Base-by-base conservation (phyloP, 2,888 invertebrate species). In the Cybosia mesomella region DNA sequence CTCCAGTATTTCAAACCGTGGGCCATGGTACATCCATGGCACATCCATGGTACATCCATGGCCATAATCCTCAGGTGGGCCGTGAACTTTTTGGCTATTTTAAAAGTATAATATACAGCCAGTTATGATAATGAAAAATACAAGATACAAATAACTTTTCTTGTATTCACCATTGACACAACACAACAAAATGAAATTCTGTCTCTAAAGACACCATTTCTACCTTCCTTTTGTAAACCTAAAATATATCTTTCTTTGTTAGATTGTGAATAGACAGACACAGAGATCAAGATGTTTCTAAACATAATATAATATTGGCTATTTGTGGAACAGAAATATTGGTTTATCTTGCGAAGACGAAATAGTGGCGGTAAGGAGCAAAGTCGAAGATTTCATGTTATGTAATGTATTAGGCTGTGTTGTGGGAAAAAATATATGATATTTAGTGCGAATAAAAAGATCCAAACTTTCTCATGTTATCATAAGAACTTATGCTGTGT, bases 261-360 rank as follows among this genome's bases (percentile, higher is more conserved):
- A 68, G 66, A 49, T 55, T 58, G 58, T 60, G 55, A 58, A 75
- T 66, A 66, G 39, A 76, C 59, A 72, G 65, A 78, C 70, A 76
- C 67, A 72, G 66, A 75, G 71, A 81, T 78, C 72, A 68, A 43
- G 60, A 18, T 34, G 64, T 60, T 69, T 72, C 68, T 78, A 80
- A 77, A 80, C 65, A 77, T 71, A 71, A 71, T 60, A 77, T 63
- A 75, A 78, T 79, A 80, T 79, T 79, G 71, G 70, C 68, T 71
- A 78, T 81, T 76, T 69, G 70, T 28, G 62, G 64, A 67, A 54
- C 63, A 67, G 73, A 49, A 74, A 74, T 81, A 81, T 79, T 70
- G 68, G 70, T 74, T 72, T 73, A 67, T 81, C 68, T 74, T 32
- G 70, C 55, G 58, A 59, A 68, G 36, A 32, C 63, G 67, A 68